Evolutionary conservation across 2,797 vertebrate genomes (phyloP), one percentile per base, ranked within the genome.

Genomic region (Sebastes hopkinsi): DNA sequence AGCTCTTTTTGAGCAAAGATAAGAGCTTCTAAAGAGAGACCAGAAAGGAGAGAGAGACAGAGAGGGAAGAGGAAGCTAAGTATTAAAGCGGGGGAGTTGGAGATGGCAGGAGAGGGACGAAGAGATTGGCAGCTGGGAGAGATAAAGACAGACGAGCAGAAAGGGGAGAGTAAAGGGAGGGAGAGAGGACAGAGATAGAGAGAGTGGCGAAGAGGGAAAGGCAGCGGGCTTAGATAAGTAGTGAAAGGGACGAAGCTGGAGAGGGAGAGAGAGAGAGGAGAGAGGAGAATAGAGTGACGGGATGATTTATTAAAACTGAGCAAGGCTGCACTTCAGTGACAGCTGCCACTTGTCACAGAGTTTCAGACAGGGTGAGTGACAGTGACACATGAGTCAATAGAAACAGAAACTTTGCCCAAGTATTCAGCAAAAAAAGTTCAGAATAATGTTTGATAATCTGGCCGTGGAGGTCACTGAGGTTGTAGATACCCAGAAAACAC

Each of bases 241-340:
- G 72, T 74, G 84, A 88, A 87, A 83, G 59, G 81, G 79, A 87
- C 6, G 14, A 23, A 80, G 72, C 62, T 22, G 12, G 22, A 82
- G 79, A 79, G 75, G 80, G 52, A 79, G 54, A 52, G 54, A 52
- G 36, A 38, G 54, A 2, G 42, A 59, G 50, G 73, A 72, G 52
- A 58, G 42, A 11, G 67, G 64, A 67, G 74, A 61, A 84, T 29
- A 77, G 68, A 84, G 30, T 70, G 84, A 73, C 59, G 59, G 69
- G 70, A 74, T 82, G 86, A 93, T 90, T 90, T 90, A 91, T 89
- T 90, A 89, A 88, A 92, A 83, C 69, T 64, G 81, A 91, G 69
- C 25, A 30, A 78, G 75, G 76, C 36, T 6, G 64, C 67, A 62
- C 80, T 82, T 87, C 59, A 77, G 80, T 85, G 86, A 83, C 89